Base-by-base conservation (phyloP, 2,888 invertebrate genomes). In the Stenoptilia bipunctidactyla region DNA sequence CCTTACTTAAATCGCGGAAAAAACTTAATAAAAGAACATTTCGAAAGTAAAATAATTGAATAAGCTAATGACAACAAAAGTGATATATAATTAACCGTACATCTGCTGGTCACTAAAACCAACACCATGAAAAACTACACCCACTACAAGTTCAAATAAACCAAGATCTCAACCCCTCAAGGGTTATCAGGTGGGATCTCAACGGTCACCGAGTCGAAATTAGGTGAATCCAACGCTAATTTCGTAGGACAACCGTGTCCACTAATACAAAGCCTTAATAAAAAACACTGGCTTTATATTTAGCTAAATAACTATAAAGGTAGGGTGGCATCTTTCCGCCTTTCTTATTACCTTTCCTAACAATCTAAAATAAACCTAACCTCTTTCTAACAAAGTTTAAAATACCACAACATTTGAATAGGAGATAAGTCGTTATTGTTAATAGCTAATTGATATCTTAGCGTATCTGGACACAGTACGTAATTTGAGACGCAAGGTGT, bases 211-310 rank as follows among this genome's bases (percentile, higher is more conserved):
- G 54, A 59, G 50, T 52, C 55, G 54, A 54, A 65, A 66, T 68
- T 61, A 52, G 60, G 52, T 56, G 59, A 57, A 58, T 54, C 52
- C 52, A 46, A 52, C 52, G 42, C 71, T 72, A 77, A 79, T 71
- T 66, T 66, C 64, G 57, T 59, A 63, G 70, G 79, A 82, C 80
- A 83, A 77, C 59, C 83, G 79, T 83, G 63, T 74, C 76, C 73
- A 70, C 76, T 73, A 67, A 73, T 66, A 75, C 57, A 73, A 57
- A 61, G 60, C 56, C 58, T 20, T 20, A 20, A 40, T 47, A 52
- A 66, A 73, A 73, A 71, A 71, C 72, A 66, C 62, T 53, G 51
- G 51, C 53, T 61, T 67, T 69, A 65, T 72, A 76, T 63, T 71
- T 69, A 66, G 69, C 69, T 71, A 71, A 74, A 74, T 74, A 70